Evolutionary conservation across 2,113 vertebrate genomes (phyloP).

Genomic region (Prochilodus magdalenae): DNA sequence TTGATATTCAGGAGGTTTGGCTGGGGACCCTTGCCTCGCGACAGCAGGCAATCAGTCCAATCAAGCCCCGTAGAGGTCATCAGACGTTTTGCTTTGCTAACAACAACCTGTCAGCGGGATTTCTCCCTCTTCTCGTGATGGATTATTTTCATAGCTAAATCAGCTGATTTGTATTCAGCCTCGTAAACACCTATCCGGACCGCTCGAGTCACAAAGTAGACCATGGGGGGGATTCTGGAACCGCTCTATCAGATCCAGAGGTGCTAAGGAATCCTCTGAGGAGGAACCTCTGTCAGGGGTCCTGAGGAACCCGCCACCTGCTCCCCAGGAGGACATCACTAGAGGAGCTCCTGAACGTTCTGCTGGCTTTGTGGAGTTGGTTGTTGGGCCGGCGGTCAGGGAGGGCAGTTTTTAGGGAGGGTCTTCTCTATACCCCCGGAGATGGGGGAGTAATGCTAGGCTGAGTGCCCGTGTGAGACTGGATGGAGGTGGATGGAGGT

Average conservation of each 20-base stretch:
- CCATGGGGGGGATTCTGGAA: not conserved
- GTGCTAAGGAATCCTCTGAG: no score
- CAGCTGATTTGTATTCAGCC: conserved; percentile 27
- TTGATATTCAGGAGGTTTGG: conserved; percentile 46
- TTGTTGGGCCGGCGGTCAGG: not conserved
- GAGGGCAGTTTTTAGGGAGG: conserved; percentile 44
- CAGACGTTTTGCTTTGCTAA: conserved; percentile 15
- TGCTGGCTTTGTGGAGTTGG: not conserved
- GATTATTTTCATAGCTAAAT: conserved; percentile 27
- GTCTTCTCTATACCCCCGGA: not conserved
- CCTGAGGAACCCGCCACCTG: no score
- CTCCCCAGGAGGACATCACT: conserved; percentile 9
- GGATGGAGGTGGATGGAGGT: not conserved
- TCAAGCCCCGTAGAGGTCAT: conserved; percentile 42
- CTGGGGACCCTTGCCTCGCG: conserved; percentile 22
- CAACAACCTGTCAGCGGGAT: conserved; percentile 4
- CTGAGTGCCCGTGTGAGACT: conserved; percentile 46
- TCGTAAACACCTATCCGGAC: not conserved
- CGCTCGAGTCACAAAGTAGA: not conserved
- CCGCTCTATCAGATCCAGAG: not conserved
- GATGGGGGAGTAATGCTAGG: conserved; percentile 36
- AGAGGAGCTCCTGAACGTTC: conserved; percentile 29
- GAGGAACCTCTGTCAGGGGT: no score
- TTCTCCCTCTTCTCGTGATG: conserved; percentile 7
- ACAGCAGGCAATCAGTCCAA: conserved; percentile 47